Evolutionary conservation across 2,113 vertebrate genomes (phyloP).

Genomic region (Coturnix japonica): DNA sequence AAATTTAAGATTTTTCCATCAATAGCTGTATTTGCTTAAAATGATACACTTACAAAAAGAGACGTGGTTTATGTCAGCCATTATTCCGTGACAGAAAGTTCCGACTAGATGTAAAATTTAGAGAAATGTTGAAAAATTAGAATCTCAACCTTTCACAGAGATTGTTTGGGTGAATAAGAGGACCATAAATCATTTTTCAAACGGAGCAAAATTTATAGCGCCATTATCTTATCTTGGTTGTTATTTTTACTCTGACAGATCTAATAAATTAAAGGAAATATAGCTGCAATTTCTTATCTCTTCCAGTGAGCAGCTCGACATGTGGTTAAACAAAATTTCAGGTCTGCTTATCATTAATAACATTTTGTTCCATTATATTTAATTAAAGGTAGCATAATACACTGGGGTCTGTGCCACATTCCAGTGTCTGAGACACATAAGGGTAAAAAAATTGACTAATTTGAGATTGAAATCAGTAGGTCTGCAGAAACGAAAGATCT

Average conservation of each 20-base stretch:
- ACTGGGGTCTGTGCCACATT: neutral
- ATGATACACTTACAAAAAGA: neutral
- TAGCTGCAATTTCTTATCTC: constrained; percentile 44
- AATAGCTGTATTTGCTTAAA: neutral
- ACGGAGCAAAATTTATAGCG: constrained; percentile 37
- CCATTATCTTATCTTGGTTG: constrained; percentile 58
- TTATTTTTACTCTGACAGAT: constrained; percentile 64
- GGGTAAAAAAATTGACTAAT: neutral
- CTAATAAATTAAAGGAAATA: constrained; percentile 62
- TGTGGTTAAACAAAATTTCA: constrained; percentile 53
- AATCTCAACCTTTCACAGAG: neutral
- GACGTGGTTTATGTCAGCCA: neutral
- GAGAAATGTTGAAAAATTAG: neutral
- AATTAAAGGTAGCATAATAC: constrained; percentile 33
- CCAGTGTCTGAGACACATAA: neutral
- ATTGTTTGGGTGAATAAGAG: neutral
- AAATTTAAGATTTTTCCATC: constrained; percentile 12
- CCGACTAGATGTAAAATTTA: neutral
- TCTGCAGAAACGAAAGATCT: neutral
- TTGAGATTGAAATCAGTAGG: neutral
- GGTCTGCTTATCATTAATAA: constrained; percentile 31
- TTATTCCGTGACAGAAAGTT: neutral
- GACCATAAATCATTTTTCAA: constrained; percentile 32
- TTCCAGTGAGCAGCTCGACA: constrained; percentile 19
- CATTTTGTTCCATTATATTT: neutral